A percentile compares a stretch with the other conserved stretches of the same genome.
phyloP scores from a whole-genome alignment of 1,140 invertebrate species.

The Macrocentrus cingulum region DNA sequence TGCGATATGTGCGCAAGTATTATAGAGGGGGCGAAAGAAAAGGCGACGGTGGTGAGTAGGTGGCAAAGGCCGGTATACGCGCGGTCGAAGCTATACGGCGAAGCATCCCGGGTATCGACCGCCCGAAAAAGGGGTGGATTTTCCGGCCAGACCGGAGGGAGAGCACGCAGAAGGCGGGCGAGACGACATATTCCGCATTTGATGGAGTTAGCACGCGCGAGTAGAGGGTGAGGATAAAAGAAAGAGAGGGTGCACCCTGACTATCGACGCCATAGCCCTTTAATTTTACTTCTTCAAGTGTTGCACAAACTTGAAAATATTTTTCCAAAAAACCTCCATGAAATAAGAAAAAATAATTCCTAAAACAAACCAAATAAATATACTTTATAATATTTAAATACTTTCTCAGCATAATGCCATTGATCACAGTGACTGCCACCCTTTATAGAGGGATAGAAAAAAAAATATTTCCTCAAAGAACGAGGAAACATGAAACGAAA shows the following conservation, averaged over 20 bases:
- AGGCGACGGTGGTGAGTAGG: slow-evolving; percentile 41
- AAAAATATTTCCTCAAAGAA: too few species aligned
- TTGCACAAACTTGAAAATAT: too few species aligned
- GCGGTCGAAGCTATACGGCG: slow-evolving; percentile 30
- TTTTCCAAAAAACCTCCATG: too few species aligned
- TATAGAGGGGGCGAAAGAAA: slow-evolving; percentile 48
- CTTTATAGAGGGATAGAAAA: too few species aligned
- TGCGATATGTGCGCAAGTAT: slow-evolving; percentile 7
- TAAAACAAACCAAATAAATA: too few species aligned
- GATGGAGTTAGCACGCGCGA: slow-evolving; percentile 24
- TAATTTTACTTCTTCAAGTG: too few species aligned
- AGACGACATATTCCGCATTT: slow-evolving; percentile 22
- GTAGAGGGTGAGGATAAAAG: slow-evolving; percentile 13
- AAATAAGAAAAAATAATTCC: too few species aligned
- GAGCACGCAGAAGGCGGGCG: slow-evolving; percentile 15
- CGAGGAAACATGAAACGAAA: too few species aligned
- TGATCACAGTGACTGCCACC: too few species aligned
- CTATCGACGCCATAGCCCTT: slow-evolving; percentile 22
- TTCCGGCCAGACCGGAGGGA: slow-evolving; percentile 36
- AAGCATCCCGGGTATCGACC: slow-evolving; percentile 51
- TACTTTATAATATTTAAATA: too few species aligned
- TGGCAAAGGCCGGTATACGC: slow-evolving; percentile 30
- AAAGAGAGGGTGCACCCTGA: slow-evolving; percentile 6
- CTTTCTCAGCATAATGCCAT: too few species aligned
- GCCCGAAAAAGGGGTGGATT: slow-evolving; percentile 54